Conservation (phyloP, 2,113 vertebrate species). For the Neopipo cinnamomea region DNA sequence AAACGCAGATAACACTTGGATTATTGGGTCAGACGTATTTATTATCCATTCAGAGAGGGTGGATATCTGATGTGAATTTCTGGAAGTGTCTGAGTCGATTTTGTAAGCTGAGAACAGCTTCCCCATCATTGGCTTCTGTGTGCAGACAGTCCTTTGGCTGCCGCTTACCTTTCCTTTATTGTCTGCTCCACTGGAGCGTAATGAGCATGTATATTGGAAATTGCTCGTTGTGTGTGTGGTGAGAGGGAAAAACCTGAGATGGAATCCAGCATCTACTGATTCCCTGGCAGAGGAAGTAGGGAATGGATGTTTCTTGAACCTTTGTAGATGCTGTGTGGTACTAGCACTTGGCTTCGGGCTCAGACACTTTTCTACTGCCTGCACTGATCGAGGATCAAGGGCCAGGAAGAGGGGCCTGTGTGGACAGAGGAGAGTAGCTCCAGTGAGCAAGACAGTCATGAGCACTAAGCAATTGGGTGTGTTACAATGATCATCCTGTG, state of each 20-base stretch:
- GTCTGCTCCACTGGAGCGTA: conserved; percentile 42
- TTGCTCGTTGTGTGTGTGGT: neutral
- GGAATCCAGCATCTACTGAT: neutral
- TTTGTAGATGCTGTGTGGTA: neutral
- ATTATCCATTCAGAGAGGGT: conserved; percentile 60
- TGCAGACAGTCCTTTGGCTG: conserved; percentile 31
- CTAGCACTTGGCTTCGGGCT: neutral
- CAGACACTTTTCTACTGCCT: neutral
- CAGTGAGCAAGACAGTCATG: neutral
- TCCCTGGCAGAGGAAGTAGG: neutral
- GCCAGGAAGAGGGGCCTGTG: neutral
- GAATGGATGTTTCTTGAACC: neutral
- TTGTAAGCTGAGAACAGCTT: conserved; percentile 45
- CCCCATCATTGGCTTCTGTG: neutral
- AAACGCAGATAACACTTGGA: conserved; percentile 59
- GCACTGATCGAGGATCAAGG: neutral
- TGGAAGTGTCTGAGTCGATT: conserved; percentile 59
- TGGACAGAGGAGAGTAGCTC: neutral
- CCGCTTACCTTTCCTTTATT: neutral
- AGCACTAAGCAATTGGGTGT: neutral
- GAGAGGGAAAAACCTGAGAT: neutral
- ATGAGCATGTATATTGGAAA: conserved; percentile 56
- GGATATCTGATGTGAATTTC: conserved; percentile 67
- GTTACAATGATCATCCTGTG: neutral
- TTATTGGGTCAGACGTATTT: conserved; percentile 60